These are phyloP conservation scores for Elanus axillaris DNA, from an alignment of 2,113 vertebrate genomes.

Conservation along the genomic window DNA sequence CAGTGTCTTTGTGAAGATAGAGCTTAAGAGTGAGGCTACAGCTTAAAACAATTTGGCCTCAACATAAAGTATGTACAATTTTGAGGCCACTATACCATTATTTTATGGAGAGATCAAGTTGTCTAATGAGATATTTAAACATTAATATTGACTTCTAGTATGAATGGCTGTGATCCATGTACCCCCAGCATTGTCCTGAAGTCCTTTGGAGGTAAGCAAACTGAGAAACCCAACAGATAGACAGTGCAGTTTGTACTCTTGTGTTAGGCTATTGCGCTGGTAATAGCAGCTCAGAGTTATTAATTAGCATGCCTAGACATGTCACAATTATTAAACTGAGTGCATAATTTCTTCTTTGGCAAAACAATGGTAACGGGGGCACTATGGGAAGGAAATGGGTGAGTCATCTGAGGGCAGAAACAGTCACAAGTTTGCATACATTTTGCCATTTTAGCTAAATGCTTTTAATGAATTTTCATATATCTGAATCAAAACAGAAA, in stretches of 20 bases:
- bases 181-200: background rate
- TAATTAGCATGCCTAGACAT: background rate
- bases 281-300: background rate
- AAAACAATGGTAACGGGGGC: background rate
- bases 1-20: background rate
- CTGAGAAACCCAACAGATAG: background rate
- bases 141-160: background rate
- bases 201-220: background rate
- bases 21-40: background rate
- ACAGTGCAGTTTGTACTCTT: background rate
- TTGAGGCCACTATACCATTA: background rate
- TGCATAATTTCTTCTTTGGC: background rate
- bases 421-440: background rate
- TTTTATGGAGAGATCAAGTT: background rate
- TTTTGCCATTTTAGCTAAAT: background rate
- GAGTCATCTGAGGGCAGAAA: background rate
- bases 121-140: background rate
- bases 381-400: background rate
- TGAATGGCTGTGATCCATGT: background rate
- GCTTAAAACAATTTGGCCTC: background rate
- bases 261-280: background rate
- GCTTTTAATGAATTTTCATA: background rate
- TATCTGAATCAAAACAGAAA: background rate
- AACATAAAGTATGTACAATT: background rate
- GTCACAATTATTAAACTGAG: background rate